phyloP scores from a whole-genome alignment of 2,888 invertebrate genomes.

The Thera obeliscata region DNA sequence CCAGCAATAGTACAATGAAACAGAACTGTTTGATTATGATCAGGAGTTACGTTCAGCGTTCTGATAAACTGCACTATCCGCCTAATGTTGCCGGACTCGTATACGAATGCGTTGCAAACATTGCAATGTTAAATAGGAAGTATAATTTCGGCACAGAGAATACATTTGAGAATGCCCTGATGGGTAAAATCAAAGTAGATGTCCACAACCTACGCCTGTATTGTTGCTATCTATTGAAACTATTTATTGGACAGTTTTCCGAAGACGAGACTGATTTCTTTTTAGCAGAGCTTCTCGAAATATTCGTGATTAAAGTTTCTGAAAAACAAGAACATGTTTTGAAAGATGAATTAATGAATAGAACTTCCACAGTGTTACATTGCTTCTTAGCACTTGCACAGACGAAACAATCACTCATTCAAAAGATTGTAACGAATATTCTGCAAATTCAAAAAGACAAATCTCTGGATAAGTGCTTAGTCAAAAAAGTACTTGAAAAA shows the following conservation, averaged over 20 bases:
- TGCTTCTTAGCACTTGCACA: conserved; percentile 81
- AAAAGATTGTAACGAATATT: conserved; percentile 80
- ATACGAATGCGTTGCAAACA: conserved; percentile 72
- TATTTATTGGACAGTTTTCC: conserved; percentile 47
- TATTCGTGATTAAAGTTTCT: conserved; percentile 69
- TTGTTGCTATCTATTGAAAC: conserved; percentile 66
- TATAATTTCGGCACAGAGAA: conserved; percentile 51
- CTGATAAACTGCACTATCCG: conserved; percentile 68
- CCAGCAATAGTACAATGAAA: conserved; percentile 56
- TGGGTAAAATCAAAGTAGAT: conserved; percentile 60
- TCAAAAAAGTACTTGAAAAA: conserved; percentile 73
- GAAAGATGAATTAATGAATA: conserved; percentile 84
- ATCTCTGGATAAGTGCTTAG: conserved; percentile 67
- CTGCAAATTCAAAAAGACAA: conserved; percentile 82
- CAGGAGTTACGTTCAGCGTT: conserved; percentile 67
- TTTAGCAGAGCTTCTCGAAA: conserved; percentile 55
- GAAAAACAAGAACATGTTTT: conserved; percentile 67
- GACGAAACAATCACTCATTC: conserved; percentile 77
- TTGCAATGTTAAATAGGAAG: conserved; percentile 56
- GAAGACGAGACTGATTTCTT: conserved; percentile 55
- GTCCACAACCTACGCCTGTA: conserved; percentile 67
- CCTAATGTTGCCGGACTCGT: conserved; percentile 68
- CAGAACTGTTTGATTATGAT: conserved; percentile 77
- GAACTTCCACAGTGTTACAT: conserved; percentile 84
- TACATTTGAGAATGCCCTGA: conserved; percentile 56